Conservation (phyloP, 2,113 vertebrate genomes). For the Alligator mississippiensis region DNA sequence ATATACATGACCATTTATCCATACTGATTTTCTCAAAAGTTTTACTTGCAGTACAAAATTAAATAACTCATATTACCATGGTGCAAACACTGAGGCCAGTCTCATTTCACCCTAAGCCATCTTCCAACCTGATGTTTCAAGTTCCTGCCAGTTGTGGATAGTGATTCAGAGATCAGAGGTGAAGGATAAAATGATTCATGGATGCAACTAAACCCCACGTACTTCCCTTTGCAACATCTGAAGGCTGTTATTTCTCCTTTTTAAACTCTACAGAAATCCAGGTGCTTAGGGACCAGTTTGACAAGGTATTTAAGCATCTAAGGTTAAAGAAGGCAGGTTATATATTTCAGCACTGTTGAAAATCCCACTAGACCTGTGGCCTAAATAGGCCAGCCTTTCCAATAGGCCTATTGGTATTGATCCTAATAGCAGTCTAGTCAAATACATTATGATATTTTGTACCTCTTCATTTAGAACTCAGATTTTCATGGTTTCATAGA, state of each 20-base stretch:
- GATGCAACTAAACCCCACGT: not conserved
- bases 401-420: not conserved
- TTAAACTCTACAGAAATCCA: not conserved
- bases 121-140: not conserved
- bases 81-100: not conserved
- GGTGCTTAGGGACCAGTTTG: not conserved
- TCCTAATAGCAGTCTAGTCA: not conserved
- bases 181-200: not conserved
- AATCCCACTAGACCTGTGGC: not conserved
- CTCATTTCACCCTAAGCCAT: not conserved
- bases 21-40: not conserved
- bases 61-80: not conserved
- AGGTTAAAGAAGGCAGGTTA: not conserved
- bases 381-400: not conserved
- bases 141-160: not conserved
- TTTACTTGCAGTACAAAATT: not conserved
- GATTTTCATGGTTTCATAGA: not conserved
- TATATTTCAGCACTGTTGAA: not conserved
- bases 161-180: not conserved
- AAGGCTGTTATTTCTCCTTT: not conserved
- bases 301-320: not conserved
- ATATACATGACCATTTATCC: not conserved
- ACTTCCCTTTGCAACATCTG: not conserved
- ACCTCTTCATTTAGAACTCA: not conserved
- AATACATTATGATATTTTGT: not conserved